These are phyloP conservation scores for Cerastis leucographa DNA, from an alignment of 2,888 invertebrate genomes.

Conservation along the genomic window DNA sequence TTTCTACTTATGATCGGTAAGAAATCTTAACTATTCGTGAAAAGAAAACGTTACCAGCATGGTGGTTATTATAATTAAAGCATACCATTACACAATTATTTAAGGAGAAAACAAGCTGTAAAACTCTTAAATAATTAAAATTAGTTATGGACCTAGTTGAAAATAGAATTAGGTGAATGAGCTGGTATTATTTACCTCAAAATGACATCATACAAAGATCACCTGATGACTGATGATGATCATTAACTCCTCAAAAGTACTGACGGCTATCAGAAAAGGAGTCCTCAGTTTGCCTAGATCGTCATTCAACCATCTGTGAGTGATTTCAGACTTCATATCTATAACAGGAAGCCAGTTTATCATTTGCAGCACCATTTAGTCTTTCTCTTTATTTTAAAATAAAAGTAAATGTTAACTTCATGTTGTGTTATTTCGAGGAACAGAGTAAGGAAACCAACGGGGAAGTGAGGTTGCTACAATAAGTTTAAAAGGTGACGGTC, in stretches of 20 bases:
- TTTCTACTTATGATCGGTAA: not conserved
- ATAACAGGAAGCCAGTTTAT: not conserved
- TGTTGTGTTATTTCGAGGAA: conserved; percentile 55
- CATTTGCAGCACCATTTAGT: not conserved
- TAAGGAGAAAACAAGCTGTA: too few species aligned
- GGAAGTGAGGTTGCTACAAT: conserved; percentile 47
- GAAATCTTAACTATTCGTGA: not conserved
- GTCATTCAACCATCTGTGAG: not conserved
- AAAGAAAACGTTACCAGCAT: too few species aligned
- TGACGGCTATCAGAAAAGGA: not conserved
- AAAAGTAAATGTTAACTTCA: conserved; percentile 40
- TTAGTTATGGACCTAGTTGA: not conserved
- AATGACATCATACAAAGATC: conserved; percentile 14
- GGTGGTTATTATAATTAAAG: too few species aligned
- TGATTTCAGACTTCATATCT: not conserved
- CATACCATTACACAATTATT: too few species aligned
- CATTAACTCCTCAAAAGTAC: not conserved
- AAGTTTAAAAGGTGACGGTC: conserved; percentile 61
- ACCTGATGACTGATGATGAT: conserved; percentile 16
- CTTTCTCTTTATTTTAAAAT: conserved; percentile 23
- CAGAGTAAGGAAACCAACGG: conserved; percentile 38
- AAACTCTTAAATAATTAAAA: not conserved
- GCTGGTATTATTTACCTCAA: not conserved
- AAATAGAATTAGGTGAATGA: not conserved
- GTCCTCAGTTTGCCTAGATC: not conserved